phyloP scores from a whole-genome alignment of 2,888 invertebrate genomes.

The Protophormia terraenovae region DNA sequence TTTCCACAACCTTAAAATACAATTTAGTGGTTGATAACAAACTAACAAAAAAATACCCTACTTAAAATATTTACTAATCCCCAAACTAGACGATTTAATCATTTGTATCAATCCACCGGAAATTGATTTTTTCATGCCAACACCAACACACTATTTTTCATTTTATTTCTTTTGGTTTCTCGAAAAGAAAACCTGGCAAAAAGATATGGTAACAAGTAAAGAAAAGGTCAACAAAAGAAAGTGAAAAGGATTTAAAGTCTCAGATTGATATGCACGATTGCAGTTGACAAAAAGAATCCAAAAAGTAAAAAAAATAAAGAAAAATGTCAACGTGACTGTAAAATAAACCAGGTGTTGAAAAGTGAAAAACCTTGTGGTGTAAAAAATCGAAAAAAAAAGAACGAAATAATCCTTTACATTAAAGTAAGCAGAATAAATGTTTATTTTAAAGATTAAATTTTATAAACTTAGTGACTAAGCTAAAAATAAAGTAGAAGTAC shows the following conservation, averaged over 20 bases:
- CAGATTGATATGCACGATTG: constrained; percentile 67
- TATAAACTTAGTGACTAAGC: not conserved
- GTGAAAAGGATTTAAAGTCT: constrained; percentile 63
- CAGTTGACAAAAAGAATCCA: constrained; percentile 27
- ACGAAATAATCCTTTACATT: not conserved
- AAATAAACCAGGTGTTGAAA: constrained; percentile 34
- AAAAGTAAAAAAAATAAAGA: not conserved
- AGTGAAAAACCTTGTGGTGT: not conserved
- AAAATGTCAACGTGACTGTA: constrained; percentile 39
- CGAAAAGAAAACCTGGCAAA: not conserved
- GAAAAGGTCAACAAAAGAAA: constrained; percentile 60
- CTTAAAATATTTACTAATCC: constrained; percentile 25
- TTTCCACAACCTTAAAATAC: not conserved
- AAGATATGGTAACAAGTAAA: not conserved
- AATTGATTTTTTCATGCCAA: constrained; percentile 50
- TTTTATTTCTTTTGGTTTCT: not conserved
- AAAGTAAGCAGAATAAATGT: not conserved
- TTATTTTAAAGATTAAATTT: constrained; percentile 7
- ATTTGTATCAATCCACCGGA: constrained; percentile 58
- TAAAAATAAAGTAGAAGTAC: not conserved
- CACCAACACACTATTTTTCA: constrained; percentile 20
- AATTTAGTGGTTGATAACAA: not conserved
- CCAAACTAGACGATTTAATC: constrained; percentile 53
- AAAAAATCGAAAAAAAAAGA: not conserved
- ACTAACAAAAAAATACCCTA: not conserved